Evolutionary conservation across 2,888 invertebrate genomes (phyloP), one percentile per base, ranked within the genome.

Genomic region (Drosophila pseudotakahashii): DNA sequence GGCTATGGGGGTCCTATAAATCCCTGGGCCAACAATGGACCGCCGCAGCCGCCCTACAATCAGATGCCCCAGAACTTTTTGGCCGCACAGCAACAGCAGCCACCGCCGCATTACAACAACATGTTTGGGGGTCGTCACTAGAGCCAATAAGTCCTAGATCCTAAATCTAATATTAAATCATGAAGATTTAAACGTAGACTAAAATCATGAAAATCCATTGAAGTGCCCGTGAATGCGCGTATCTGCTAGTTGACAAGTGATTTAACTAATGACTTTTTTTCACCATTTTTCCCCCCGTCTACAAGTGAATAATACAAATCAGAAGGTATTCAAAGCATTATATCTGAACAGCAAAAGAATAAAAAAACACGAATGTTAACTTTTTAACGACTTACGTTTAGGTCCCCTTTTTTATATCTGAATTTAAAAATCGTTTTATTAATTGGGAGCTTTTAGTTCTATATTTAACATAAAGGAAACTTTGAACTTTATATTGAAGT

Each of bases 101-200:
- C 51, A 9, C 50, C 44, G 32, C 61, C 75, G 36, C 77, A 81
- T 57, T 80, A 79, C 42, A 89, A 80, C 52, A 90, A 84, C 64
- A 81, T 90, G 76, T 90, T 75, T 53, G 81, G 85, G 1, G 74
- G 64, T 0, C 78, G 71, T 37, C 58, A 81, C 44, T 74, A 53
- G 55, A 16, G 14, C 7, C n/a, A 26, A 9, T 26, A 26, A 45
- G 19, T 34, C 48, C 1, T 48, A 48, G 16, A 0, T 11, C 5
- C 16, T 13, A 14, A 9, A 3, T 9, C 9, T 14, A 19, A 11
- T 34, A 1, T 19, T 34, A 32, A 34, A 34, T 13, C 32, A 32
- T 11, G 14, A 32, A 7, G 16, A 16, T 48, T 48, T 32, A 48
- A 34, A 16, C 10, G 7, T 16, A 16, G 6, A 32, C 3, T 16